These are phyloP conservation scores for Eretmocerus hayati DNA, from an alignment of 2,888 invertebrate species.

Conservation along the genomic window DNA sequence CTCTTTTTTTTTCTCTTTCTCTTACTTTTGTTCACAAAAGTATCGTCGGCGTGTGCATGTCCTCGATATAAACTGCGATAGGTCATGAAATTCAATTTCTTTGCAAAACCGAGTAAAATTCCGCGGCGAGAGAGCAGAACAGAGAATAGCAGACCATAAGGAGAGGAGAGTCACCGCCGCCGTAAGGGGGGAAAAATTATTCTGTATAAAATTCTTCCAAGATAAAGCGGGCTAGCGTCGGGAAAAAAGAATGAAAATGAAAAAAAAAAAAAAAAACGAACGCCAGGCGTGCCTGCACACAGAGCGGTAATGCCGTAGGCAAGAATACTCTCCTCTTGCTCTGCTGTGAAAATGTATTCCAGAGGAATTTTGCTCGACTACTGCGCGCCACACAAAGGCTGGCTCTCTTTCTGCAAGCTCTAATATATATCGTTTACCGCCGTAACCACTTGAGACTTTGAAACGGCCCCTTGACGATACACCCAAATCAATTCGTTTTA, in stretches of 20 bases:
- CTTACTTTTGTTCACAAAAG: too few species aligned
- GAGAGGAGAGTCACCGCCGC: background rate
- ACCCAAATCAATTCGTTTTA: too few species aligned
- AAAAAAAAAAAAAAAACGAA: background rate
- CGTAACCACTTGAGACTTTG: too few species aligned
- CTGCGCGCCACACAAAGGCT: too few species aligned
- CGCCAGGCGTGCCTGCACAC: background rate
- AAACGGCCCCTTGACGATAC: too few species aligned
- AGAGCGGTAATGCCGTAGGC: background rate
- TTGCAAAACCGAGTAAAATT: background rate
- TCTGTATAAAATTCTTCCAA: constrained; percentile 15
- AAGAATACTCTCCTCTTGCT: background rate
- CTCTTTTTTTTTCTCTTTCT: too few species aligned
- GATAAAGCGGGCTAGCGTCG: constrained; percentile 2
- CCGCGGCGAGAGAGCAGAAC: constrained; percentile 1
- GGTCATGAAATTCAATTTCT: constrained; percentile 20
- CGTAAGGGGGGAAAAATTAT: constrained; percentile 18
- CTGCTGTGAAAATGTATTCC: constrained; percentile 9
- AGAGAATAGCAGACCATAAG: too few species aligned
- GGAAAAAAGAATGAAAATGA: background rate
- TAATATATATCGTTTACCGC: too few species aligned
- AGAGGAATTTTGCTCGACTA: constrained; percentile 13
- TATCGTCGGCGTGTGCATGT: too few species aligned
- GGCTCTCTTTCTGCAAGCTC: too few species aligned
- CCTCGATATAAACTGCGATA: constrained; percentile 5